These are phyloP conservation scores for Pogonocherus hispidulus DNA, from an alignment of 2,888 invertebrate species.

Conservation along the genomic window DNA sequence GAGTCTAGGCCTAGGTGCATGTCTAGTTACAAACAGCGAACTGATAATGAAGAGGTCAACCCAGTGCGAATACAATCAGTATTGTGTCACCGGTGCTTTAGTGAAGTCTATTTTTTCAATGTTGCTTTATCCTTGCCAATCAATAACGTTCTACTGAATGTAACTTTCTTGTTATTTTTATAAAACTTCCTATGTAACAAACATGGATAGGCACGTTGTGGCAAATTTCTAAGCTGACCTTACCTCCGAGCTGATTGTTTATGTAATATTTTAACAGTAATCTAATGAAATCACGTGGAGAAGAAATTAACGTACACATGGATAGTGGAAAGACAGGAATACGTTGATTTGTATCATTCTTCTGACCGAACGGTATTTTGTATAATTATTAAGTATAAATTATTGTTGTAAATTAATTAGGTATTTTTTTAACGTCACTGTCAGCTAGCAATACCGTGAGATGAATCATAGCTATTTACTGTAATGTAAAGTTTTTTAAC, in stretches of 20 bases:
- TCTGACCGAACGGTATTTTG: conserved; percentile 22
- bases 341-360: conserved; percentile 12
- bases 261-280: conserved; percentile 37
- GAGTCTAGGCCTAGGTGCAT: too few relatives aligned
- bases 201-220: conserved; percentile 41
- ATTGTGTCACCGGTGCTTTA: too few relatives aligned
- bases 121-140: conserved; percentile 12
- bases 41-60: too few relatives aligned
- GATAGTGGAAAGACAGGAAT: conserved; percentile 22
- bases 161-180: conserved; percentile 15
- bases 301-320: conserved; percentile 38
- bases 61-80: too few relatives aligned
- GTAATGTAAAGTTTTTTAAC: neutral
- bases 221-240: conserved; percentile 37
- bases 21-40: too few relatives aligned
- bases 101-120: neutral
- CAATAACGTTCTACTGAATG: neutral
- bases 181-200: conserved; percentile 9
- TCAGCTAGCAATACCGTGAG: conserved; percentile 7
- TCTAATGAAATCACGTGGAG: conserved; percentile 36
- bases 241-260: conserved; percentile 34
- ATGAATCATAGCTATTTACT: conserved; percentile 6
- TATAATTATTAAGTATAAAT: conserved; percentile 13
- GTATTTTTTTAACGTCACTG: neutral
- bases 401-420: conserved; percentile 2